These are phyloP conservation scores for Lophius piscatorius DNA, from an alignment of 2,113 vertebrate genomes.

Conservation along the genomic window DNA sequence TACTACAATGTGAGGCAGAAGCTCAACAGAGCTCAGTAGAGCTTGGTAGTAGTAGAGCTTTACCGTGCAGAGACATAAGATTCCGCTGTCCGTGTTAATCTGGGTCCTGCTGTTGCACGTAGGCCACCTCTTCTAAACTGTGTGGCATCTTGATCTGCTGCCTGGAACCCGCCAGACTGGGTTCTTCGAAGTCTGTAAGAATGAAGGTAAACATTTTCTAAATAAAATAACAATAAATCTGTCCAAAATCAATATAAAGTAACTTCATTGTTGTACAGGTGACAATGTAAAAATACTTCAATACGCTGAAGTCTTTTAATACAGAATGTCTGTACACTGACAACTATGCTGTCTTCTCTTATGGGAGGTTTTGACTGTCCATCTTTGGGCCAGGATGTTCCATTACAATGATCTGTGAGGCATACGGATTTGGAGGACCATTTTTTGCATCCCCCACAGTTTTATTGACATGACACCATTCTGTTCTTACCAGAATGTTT, in stretches of 20 bases:
- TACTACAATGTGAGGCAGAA: neutral
- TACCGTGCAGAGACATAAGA: slow-evolving; percentile 73
- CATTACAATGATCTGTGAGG: too few relatives aligned
- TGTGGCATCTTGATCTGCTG: slow-evolving; percentile 83
- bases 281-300: neutral
- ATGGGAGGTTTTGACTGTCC: too few relatives aligned
- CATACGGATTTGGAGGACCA: too few relatives aligned
- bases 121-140: slow-evolving; percentile 93
- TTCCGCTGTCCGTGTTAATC: slow-evolving; percentile 89
- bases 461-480: too few relatives aligned
- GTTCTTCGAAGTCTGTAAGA: slow-evolving; percentile 89
- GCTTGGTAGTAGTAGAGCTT: neutral
- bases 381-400: too few relatives aligned
- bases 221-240: neutral
- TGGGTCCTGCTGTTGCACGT: slow-evolving; percentile 94
- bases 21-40: too few relatives aligned
- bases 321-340: too few relatives aligned
- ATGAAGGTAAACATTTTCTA: slow-evolving; percentile 2
- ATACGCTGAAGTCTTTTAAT: neutral
- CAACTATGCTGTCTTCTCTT: too few relatives aligned
- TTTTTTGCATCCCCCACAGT: too few relatives aligned
- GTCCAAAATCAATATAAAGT: neutral
- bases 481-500: too few relatives aligned
- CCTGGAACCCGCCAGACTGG: slow-evolving; percentile 90
- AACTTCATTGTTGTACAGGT: neutral